Conservation (phyloP, 2,888 invertebrate species). For the Cremastinae sp. region DNA sequence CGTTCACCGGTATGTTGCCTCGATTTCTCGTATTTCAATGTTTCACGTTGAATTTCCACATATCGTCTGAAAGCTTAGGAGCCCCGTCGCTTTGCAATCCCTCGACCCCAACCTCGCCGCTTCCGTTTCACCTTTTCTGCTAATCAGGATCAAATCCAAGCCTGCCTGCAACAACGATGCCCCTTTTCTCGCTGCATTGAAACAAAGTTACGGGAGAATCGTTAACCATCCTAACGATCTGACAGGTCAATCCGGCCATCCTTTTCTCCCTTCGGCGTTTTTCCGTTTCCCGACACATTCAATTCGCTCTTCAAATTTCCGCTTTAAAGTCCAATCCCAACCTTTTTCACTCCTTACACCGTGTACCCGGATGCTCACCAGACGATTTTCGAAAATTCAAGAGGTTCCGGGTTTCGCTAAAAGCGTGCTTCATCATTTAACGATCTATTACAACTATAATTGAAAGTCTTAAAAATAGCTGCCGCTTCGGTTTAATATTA, state of each 20-base stretch:
- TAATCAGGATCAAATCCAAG: conserved; percentile 5
- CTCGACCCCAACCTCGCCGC: background rate
- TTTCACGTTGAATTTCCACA: conserved; percentile 11
- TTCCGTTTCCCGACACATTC: background rate
- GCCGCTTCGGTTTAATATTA: too few relatives aligned
- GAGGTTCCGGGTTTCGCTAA: too few relatives aligned
- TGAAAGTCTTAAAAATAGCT: too few relatives aligned
- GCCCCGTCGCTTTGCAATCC: conserved; percentile 1
- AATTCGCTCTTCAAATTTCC: too few relatives aligned
- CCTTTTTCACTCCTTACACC: too few relatives aligned
- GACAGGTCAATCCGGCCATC: background rate
- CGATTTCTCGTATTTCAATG: conserved; percentile 15
- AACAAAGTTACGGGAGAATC: conserved; percentile 67
- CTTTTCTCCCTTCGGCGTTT: background rate
- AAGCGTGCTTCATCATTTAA: too few relatives aligned
- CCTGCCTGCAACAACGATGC: conserved; percentile 24
- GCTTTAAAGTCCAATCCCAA: too few relatives aligned
- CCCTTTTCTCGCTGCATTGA: conserved; percentile 62
- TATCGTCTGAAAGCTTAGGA: background rate
- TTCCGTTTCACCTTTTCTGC: conserved; percentile 6
- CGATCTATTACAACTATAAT: too few relatives aligned
- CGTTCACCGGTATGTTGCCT: conserved; percentile 8
- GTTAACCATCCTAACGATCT: conserved; percentile 57
- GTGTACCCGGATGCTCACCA: too few relatives aligned
- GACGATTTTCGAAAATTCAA: too few relatives aligned